Base-by-base conservation (phyloP, 1,140 invertebrate genomes). In the Zaprionus inermis region DNA sequence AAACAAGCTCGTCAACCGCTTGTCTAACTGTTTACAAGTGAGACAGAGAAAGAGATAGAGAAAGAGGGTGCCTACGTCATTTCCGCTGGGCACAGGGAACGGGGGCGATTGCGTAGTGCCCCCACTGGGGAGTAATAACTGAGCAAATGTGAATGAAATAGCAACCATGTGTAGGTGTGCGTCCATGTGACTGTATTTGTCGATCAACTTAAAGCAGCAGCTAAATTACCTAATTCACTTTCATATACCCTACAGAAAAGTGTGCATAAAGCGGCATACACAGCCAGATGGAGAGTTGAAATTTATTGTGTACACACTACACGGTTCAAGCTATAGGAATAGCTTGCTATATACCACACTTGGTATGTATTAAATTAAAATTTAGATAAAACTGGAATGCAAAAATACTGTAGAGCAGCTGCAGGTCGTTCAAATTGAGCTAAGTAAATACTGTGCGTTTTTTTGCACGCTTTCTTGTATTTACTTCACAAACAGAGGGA, bases 111-210 rank as follows among this genome's bases (percentile, higher is more conserved):
- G 46, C n/a, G 12, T 7, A 24, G 52, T 2, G 28, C 30, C 16
- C 28, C 32, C 66, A 24, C 32, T 59, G 57, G 67, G 36, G 34
- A 36, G 36, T 70, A 70, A 69, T 60, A 70, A 44, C 41, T 70
- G 22, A 30, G 68, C 51, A 65, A 72, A 71, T 76, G 56, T 76
- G 73, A 72, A 76, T 72, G 73, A 60, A 60, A 66, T 61, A 64
- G 14, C 12, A 30, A 3, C 20, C 14, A 14, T 64, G 24, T 20
- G 65, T 36, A 14, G 63, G 14, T 65, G 24, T n/a, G 46, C 3
- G 55, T 18, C 32, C 41, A 54, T 55, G 64, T 30, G 44, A 30
- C 20, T 38, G n/a, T 51, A 22, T 20, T 61, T 60, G 28, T 72
- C 49, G 24, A 28, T 28, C 24, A 56, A 68, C 30, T 67, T 55